These are phyloP conservation scores for Junonia oenone DNA, from an alignment of 2,888 invertebrate species.

Conservation along the genomic window DNA sequence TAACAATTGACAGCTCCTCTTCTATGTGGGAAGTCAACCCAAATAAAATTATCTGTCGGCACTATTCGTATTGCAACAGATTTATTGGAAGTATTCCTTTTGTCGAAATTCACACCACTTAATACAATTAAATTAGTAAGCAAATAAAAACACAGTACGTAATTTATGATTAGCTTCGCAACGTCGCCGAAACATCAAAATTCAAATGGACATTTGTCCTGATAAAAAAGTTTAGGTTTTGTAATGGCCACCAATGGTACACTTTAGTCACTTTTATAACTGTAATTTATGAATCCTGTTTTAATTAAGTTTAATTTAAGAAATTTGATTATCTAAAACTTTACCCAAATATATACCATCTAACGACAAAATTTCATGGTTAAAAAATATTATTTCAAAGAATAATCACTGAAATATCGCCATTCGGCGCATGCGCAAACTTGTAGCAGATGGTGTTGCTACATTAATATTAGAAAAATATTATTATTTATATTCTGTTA, in stretches of 20 bases:
- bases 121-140: constrained; percentile 41
- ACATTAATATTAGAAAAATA: constrained; percentile 28
- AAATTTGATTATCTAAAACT: constrained; percentile 50
- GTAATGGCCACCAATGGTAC: constrained; percentile 80
- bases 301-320: constrained; percentile 41
- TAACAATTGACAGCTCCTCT: constrained; percentile 73
- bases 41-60: constrained; percentile 65
- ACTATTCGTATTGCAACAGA: constrained; percentile 57
- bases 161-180: constrained; percentile 71
- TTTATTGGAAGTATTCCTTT: constrained; percentile 41
- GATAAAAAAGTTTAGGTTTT: constrained; percentile 79
- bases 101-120: constrained; percentile 44
- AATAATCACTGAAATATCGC: constrained; percentile 75
- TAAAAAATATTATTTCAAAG: constrained; percentile 77
- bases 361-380: constrained; percentile 74
- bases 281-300: constrained; percentile 41
- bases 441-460: constrained; percentile 62
- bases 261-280: constrained; percentile 65
- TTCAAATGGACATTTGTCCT: constrained; percentile 72
- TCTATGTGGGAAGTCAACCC: constrained; percentile 65
- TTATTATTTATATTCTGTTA: neutral
- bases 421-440: constrained; percentile 80
- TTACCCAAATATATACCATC: constrained; percentile 65
- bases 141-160: constrained; percentile 50
- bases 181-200: constrained; percentile 77